These are phyloP conservation scores for Nycteola revayana DNA, from an alignment of 2,888 invertebrate genomes.

Conservation along the genomic window DNA sequence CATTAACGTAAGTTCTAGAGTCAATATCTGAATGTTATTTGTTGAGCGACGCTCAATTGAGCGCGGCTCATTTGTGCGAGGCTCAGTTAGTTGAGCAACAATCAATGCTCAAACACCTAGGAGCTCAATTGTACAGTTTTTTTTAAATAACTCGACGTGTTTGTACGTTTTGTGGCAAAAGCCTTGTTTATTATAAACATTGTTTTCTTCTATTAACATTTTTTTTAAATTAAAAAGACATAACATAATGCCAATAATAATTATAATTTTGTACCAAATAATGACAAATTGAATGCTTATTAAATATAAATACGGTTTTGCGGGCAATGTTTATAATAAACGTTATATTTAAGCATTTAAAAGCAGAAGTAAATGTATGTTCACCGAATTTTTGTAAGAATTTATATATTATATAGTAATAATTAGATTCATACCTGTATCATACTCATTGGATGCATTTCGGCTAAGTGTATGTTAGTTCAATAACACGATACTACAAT, in stretches of 20 bases:
- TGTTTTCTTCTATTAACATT: conserved; percentile 6
- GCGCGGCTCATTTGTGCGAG: not conserved
- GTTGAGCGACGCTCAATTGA: not conserved
- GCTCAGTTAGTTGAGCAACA: conserved; percentile 17
- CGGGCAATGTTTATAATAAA: conserved; percentile 11
- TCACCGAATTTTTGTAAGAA: conserved; percentile 71
- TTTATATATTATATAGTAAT: conserved; percentile 50
- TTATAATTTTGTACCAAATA: not conserved
- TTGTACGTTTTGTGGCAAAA: conserved; percentile 13
- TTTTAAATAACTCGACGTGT: conserved; percentile 26
- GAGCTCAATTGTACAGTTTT: conserved; percentile 40
- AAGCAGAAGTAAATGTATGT: conserved; percentile 38
- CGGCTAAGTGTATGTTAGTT: conserved; percentile 42
- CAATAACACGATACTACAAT: conserved; percentile 16
- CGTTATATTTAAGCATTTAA: conserved; percentile 46
- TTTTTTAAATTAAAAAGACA: too few relatives aligned
- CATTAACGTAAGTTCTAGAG: conserved; percentile 16
- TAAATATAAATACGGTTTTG: not conserved
- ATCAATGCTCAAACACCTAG: conserved; percentile 29
- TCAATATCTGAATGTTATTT: conserved; percentile 25
- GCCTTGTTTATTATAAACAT: not conserved
- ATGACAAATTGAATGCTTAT: not conserved
- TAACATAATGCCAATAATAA: too few relatives aligned
- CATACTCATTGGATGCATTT: conserved; percentile 77
- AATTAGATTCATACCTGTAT: conserved; percentile 64